Evolutionary conservation across 2,113 vertebrate species (phyloP).

Genomic region (Mormyrus lacerda): DNA sequence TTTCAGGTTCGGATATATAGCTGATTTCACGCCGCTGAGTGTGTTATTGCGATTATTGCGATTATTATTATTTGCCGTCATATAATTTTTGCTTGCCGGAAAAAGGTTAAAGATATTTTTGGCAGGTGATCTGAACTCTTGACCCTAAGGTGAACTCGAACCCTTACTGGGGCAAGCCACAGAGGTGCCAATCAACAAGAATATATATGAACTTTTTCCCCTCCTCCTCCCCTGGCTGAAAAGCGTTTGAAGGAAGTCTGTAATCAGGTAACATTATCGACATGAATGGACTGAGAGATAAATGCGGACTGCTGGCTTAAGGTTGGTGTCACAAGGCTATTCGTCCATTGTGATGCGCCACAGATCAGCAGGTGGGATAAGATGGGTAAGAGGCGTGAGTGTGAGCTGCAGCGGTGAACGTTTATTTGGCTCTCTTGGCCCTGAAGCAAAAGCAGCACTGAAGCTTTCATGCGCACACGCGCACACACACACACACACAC

Average conservation of each 20-base stretch:
- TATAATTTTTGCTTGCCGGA: slow-evolving; percentile 64
- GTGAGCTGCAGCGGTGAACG: slow-evolving; percentile 35
- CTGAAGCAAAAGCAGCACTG: slow-evolving; percentile 40
- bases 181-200: slow-evolving; percentile 74
- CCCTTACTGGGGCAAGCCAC: slow-evolving; percentile 67
- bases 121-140: slow-evolving; percentile 69
- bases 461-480: slow-evolving; percentile 30
- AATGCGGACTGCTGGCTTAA: slow-evolving; percentile 30
- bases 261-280: slow-evolving; percentile 16
- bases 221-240: slow-evolving; percentile 26
- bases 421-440: slow-evolving; percentile 52
- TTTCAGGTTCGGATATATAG: slow-evolving; percentile 59
- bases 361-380: slow-evolving; percentile 15
- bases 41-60: slow-evolving; percentile 75
- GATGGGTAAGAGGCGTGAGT: slow-evolving; percentile 12
- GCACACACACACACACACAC: slow-evolving; percentile 31
- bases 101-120: slow-evolving; percentile 55
- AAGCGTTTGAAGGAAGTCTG: neutral
- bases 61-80: slow-evolving; percentile 70
- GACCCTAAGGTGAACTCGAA: slow-evolving; percentile 56
- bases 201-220: slow-evolving; percentile 58
- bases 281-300: slow-evolving; percentile 11
- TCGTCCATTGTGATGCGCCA: slow-evolving; percentile 26
- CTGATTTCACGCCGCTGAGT: slow-evolving; percentile 71
- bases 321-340: slow-evolving; percentile 22